phyloP scores from a whole-genome alignment of 2,113 vertebrate species.

The Myodes glareolus region DNA sequence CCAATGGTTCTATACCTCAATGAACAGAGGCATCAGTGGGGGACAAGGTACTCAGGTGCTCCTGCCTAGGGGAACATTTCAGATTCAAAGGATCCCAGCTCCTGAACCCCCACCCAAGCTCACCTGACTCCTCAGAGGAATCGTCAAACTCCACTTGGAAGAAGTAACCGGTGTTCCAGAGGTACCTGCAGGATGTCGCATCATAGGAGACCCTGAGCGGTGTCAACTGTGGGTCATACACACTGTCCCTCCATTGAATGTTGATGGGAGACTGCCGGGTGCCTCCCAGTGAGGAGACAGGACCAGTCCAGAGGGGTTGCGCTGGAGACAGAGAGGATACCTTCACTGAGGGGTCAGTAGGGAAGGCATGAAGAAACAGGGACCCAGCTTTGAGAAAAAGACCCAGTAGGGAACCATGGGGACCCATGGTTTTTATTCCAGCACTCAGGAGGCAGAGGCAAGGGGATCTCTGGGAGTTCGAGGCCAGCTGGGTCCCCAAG shows the following conservation, averaged over 20 bases:
- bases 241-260: conserved; percentile 90
- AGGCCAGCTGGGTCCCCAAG: too few species aligned
- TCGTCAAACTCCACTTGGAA: conserved; percentile 97
- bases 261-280: conserved; percentile 95
- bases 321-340: conserved; percentile 83
- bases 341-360: background rate
- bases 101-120: conserved; percentile 62
- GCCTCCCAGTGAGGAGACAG: conserved; percentile 87
- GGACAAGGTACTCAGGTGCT: background rate
- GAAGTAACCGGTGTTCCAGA: conserved; percentile 97
- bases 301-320: conserved; percentile 93
- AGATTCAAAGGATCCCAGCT: background rate
- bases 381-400: background rate
- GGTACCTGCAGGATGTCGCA: conserved; percentile 88
- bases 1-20: background rate
- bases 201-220: conserved; percentile 90
- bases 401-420: background rate
- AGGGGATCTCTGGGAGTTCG: too few species aligned
- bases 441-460: too few species aligned
- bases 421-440: too few species aligned
- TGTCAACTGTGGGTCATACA: conserved; percentile 91
- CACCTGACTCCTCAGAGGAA: conserved; percentile 91
- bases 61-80: background rate
- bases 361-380: background rate
- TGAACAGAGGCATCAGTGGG: background rate